Evolutionary conservation across 2,797 vertebrate genomes (phyloP).

Genomic region (Anniella stebbinsi): DNA sequence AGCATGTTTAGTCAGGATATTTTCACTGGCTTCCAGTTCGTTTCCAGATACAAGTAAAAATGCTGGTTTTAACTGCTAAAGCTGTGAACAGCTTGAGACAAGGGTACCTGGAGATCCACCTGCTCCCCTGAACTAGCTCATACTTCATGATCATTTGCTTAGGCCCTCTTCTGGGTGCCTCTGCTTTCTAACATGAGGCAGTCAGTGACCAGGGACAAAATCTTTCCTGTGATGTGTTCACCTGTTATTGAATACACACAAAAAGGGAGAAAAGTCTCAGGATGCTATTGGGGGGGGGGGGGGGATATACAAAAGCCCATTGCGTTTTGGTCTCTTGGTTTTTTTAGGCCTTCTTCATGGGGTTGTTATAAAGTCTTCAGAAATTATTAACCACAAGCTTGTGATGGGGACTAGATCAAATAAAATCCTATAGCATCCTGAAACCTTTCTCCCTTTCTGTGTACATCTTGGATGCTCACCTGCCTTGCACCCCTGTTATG

Average conservation of each 20-base stretch:
- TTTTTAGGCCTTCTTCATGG: too few relatives aligned
- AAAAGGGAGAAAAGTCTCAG: too few relatives aligned
- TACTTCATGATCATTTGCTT: background rate
- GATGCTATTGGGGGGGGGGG: too few relatives aligned
- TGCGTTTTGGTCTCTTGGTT: too few relatives aligned
- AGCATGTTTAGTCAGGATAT: background rate
- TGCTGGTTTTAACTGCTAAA: background rate
- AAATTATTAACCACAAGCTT: too few relatives aligned
- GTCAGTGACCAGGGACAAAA: background rate
- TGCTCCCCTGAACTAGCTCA: background rate
- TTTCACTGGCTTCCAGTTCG: background rate
- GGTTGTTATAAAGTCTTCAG: too few relatives aligned
- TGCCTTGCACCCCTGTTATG: background rate
- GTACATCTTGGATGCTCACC: too few relatives aligned
- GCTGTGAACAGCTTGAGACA: background rate
- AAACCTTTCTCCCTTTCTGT: too few relatives aligned
- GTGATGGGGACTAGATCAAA: too few relatives aligned
- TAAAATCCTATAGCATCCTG: too few relatives aligned
- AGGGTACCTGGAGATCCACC: background rate
- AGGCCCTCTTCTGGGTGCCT: background rate
- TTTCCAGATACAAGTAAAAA: background rate
- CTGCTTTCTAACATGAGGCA: background rate
- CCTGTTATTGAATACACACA: too few relatives aligned
- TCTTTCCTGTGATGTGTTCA: background rate
- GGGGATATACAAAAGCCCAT: too few relatives aligned